Base-by-base conservation (phyloP, 2,113 vertebrate genomes). In the Nerophis lumbriciformis region DNA sequence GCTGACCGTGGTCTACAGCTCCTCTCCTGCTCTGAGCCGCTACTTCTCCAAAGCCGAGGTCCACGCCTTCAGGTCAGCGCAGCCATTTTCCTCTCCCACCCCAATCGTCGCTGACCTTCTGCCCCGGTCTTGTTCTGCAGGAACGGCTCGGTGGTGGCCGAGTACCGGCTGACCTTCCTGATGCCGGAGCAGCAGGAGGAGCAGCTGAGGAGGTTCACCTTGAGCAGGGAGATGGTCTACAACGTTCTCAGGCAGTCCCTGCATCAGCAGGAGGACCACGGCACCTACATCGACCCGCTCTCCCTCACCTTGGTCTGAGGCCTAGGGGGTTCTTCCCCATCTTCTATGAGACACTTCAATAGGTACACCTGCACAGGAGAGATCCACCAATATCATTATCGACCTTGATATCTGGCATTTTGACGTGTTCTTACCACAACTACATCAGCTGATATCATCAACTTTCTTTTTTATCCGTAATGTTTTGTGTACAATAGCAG, bases 171-270 rank as follows among this genome's bases (percentile, higher is more conserved):
- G 66, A 59, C 21, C 0, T 92, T 92, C 35, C n/a, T 65, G 12
- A 73, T 90, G 68, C 91, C 90, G 2, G 48, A 14, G 11, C 77
- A 87, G 8, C 42, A 82, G 5, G 64, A 82, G 14, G 42, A 64
- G 3, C 28, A 75, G 83, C 67, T 91, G 63, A 54, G 56, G 3
- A 75, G 6, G 10, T 80, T 85, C 4, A 88, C 78, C 1, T 76
- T 92, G 71, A 91, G 85, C 71, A 66, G 59, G 57, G 77, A 87
- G 63, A 73, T 91, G 74, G 89, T 91, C 8, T 84, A 68, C 69
- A 79, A 68, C 14, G 85, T 92, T 16, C 70, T 92, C 38, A 65
- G 86, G 8, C 91, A 92, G 79, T 76, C 78, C 14, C 76, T 91
- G 0, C 77, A 75, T 3, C 89, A 90, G 54, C 85, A 88, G 62